Conservation (phyloP, 2,113 vertebrate genomes). For the Dryoscopus gambensis region DNA sequence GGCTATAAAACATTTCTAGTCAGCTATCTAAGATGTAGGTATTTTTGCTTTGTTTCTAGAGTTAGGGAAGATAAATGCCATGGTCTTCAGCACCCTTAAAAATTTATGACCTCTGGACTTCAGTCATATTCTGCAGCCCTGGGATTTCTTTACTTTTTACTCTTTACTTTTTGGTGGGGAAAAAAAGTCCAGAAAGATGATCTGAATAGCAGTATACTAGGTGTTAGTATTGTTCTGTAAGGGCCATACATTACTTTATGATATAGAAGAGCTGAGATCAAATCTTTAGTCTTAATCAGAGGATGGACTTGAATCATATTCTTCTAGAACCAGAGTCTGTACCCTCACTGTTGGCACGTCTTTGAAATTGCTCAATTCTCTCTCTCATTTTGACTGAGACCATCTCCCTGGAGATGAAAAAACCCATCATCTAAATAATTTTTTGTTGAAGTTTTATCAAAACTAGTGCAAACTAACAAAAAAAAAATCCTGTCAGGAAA, state of each 20-base stretch:
- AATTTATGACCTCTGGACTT: background rate
- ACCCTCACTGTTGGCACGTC: background rate
- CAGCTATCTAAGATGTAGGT: background rate
- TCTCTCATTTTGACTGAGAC: background rate
- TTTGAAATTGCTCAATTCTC: background rate
- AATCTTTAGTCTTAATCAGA: background rate
- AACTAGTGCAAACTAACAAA: background rate
- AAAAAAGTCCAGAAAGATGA: background rate
- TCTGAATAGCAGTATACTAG: background rate
- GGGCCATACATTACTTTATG: background rate
- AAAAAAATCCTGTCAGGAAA: background rate
- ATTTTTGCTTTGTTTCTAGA: background rate
- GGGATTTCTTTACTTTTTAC: background rate
- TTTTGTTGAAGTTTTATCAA: background rate
- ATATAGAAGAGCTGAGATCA: background rate
- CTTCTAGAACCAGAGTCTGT: background rate
- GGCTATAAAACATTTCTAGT: background rate
- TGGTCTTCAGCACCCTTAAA: background rate
- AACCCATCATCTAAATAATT: background rate
- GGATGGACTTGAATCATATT: background rate
- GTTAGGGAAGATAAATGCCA: background rate
- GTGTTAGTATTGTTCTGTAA: background rate
- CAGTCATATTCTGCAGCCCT: background rate
- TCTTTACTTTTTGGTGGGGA: background rate
- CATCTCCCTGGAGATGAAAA: background rate